Conservation (phyloP, 37 sponge, comb jelly and placozoan genomes). For the Bolinopsis microptera region DNA sequence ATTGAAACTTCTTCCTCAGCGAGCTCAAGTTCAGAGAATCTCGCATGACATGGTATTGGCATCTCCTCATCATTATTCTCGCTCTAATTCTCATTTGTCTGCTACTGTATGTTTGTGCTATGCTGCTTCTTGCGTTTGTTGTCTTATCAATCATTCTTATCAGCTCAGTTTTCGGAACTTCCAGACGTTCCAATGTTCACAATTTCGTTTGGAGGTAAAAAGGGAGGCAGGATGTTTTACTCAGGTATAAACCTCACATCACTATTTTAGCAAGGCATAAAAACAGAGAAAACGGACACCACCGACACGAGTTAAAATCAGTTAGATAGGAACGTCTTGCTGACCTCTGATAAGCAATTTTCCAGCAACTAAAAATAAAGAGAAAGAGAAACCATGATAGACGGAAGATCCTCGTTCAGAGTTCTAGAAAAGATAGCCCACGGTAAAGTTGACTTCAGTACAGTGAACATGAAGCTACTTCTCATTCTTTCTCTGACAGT, state of each 20-base stretch:
- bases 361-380: too few relatives aligned
- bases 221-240: too few relatives aligned
- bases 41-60: too few relatives aligned
- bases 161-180: neutral
- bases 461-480: neutral
- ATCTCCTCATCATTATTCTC: too few relatives aligned
- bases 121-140: neutral
- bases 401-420: constrained; percentile 1
- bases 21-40: too few relatives aligned
- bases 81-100: neutral
- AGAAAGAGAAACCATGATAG: constrained; percentile 18
- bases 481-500: neutral
- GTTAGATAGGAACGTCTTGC: too few relatives aligned
- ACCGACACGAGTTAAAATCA: too few relatives aligned
- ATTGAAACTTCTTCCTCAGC: too few relatives aligned
- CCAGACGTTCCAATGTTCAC: neutral
- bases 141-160: neutral
- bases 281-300: too few relatives aligned
- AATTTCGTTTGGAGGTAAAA: neutral
- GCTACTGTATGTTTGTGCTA: neutral
- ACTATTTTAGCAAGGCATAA: too few relatives aligned
- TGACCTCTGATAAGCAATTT: too few relatives aligned
- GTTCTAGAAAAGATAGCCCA: neutral
- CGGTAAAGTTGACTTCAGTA: neutral
- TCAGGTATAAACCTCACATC: too few relatives aligned